Evolutionary conservation across 2,888 invertebrate species (phyloP), one percentile per base, ranked within the genome.

Genomic region (Tetanocera ferruginea): DNA sequence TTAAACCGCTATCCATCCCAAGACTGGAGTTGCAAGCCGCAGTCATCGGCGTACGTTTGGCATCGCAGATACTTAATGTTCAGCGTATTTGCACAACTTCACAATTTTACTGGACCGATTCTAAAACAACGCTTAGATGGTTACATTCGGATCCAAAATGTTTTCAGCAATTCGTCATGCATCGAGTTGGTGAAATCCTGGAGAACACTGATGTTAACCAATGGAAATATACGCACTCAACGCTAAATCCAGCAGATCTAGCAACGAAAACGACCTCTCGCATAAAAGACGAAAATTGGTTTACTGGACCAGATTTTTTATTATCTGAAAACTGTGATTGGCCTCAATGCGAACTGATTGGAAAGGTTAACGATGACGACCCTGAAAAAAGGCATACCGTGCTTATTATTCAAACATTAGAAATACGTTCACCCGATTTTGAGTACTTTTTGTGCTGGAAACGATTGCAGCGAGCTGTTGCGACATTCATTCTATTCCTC

Each of bases 161-260:
- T 9, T 79, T 81, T 34, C 76, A 80, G n/a, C 78, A 79, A 70
- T 79, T 79, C 57, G 80, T 80, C 2, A 81, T 79, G 80, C 76
- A 78, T 55, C 70, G 80, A 25, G 79, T 79, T 8, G 79, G 79
- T 11, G 57, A 80, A 73, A 79, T 80, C 14, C 49, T 80, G 3
- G 78, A 80, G 37, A 51, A n/a, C 11, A 74, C 78, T 28, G 78
- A 79, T 49, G 49, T 76, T 28, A 74, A 75, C 0, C 77, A 82
- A 43, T 80, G 79, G 79, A 79, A 52, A n/a, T 80, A 80, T 77
- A 76, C 77, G 17, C 78, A 79, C 0, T 79, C 80, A 25, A 78
- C 77, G 62, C 31, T 70, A 34, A 78, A 78, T 72, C 70, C 79
- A 25, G 66, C 57, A 23, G 75, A 79, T 25, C 8, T 79, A 4